phyloP scores from a whole-genome alignment of 1,140 invertebrate species.

The Charaxes varanes region DNA sequence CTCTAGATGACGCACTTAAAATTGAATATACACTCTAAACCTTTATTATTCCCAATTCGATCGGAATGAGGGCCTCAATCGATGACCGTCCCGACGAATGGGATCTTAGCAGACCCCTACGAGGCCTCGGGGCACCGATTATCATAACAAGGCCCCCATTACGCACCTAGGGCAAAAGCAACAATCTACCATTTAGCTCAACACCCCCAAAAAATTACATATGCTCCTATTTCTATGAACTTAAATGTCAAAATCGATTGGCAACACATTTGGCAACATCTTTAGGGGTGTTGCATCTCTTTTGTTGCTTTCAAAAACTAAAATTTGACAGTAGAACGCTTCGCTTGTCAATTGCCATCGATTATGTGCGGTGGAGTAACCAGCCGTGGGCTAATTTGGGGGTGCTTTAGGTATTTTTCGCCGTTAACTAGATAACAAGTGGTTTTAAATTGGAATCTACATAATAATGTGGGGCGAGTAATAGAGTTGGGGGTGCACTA shows the following conservation, averaged over 20 bases:
- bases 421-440: slow-evolving; percentile 72
- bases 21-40: neutral
- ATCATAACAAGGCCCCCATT: slow-evolving; percentile 69
- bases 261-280: slow-evolving; percentile 2
- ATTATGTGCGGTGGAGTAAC: slow-evolving; percentile 54
- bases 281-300: slow-evolving; percentile 29
- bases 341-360: slow-evolving; percentile 70
- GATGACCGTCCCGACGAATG: slow-evolving; percentile 40
- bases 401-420: slow-evolving; percentile 63
- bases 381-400: slow-evolving; percentile 60
- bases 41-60: slow-evolving; percentile 12
- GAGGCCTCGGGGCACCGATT: slow-evolving; percentile 49
- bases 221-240: neutral
- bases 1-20: too few species aligned
- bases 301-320: slow-evolving; percentile 64
- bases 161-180: slow-evolving; percentile 45
- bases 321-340: slow-evolving; percentile 66
- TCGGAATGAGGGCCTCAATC: slow-evolving; percentile 26
- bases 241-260: slow-evolving; percentile 22
- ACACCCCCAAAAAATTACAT: slow-evolving; percentile 1
- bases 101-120: slow-evolving; percentile 35
- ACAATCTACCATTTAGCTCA: slow-evolving; percentile 19
- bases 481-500: slow-evolving; percentile 17
- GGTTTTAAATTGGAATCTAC: slow-evolving; percentile 72
- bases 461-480: slow-evolving; percentile 56